Evolutionary conservation across 2,113 vertebrate species (phyloP).

Genomic region (Gallinago jamesoni): DNA sequence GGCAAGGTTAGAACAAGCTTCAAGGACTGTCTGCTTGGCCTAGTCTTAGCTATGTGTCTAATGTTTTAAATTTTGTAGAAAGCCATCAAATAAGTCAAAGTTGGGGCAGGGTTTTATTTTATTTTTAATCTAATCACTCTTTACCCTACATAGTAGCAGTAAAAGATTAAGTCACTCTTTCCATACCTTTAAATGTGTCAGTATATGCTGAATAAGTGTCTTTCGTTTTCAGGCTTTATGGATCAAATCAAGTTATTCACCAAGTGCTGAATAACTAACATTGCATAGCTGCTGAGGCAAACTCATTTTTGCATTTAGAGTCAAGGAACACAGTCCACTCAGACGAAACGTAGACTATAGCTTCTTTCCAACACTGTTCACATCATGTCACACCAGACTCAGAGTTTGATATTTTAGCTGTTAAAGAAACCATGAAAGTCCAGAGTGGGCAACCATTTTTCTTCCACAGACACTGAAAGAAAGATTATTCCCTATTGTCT

Average conservation of each 20-base stretch:
- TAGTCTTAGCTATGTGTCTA: neutral
- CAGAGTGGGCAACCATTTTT: neutral
- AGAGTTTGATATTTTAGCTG: neutral
- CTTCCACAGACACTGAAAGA: neutral
- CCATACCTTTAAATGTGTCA: neutral
- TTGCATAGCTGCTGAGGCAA: neutral
- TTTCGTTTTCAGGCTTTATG: neutral
- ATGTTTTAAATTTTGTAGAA: neutral
- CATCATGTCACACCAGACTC: neutral
- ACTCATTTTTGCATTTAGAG: slow-evolving; percentile 11
- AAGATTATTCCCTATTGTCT: neutral
- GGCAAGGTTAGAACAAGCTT: neutral
- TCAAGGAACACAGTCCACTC: neutral
- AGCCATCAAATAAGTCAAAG: neutral
- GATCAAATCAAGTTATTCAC: neutral
- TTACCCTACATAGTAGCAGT: neutral
- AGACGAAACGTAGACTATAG: neutral
- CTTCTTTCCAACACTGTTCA: neutral
- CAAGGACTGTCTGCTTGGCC: neutral
- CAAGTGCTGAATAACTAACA: neutral
- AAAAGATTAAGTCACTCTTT: neutral
- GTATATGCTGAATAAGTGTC: neutral
- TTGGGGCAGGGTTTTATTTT: neutral
- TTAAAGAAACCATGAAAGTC: neutral
- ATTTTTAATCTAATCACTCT: neutral